Conservation (phyloP, 2,888 invertebrate species). For the Polydesmus complanatus region DNA sequence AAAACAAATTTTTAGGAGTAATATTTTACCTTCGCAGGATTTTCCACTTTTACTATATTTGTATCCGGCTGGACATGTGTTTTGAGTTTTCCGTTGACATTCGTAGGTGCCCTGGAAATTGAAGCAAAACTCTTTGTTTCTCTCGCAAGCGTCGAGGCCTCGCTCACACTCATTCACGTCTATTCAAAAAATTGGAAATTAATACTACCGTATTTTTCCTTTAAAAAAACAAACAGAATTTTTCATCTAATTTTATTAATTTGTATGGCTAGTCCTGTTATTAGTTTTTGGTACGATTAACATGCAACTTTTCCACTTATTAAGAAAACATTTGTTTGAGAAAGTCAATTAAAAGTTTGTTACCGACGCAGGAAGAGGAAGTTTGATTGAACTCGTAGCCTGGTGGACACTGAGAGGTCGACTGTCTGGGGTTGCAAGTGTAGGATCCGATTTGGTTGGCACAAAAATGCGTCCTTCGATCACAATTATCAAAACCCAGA, state of each 20-base stretch:
- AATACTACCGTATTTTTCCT: no score
- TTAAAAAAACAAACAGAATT: no score
- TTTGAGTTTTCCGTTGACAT: conserved; percentile 39
- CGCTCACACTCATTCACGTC: conserved; percentile 30
- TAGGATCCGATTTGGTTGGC: conserved; percentile 36
- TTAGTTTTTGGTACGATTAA: neutral
- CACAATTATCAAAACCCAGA: conserved; percentile 35
- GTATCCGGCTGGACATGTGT: conserved; percentile 30
- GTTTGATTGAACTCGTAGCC: conserved; percentile 31
- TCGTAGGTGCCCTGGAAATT: conserved; percentile 46
- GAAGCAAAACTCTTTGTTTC: conserved; percentile 26
- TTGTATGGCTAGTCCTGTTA: neutral
- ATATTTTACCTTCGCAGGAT: conserved; percentile 25
- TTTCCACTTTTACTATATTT: conserved; percentile 24
- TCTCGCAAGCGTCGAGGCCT: conserved; percentile 30
- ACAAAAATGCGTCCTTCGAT: conserved; percentile 30
- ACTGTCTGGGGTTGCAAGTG: conserved; percentile 29
- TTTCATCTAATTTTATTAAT: neutral
- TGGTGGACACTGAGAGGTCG: conserved; percentile 27
- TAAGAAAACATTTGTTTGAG: no score
- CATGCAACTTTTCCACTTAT: no score
- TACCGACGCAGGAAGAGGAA: conserved; percentile 28
- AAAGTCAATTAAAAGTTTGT: no score
- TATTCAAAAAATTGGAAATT: conserved; percentile 20
- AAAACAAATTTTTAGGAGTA: no score